Evolutionary conservation across 2,888 invertebrate genomes (phyloP), one percentile per base, ranked within the genome.

Genomic region (Halocaridina rubra): DNA sequence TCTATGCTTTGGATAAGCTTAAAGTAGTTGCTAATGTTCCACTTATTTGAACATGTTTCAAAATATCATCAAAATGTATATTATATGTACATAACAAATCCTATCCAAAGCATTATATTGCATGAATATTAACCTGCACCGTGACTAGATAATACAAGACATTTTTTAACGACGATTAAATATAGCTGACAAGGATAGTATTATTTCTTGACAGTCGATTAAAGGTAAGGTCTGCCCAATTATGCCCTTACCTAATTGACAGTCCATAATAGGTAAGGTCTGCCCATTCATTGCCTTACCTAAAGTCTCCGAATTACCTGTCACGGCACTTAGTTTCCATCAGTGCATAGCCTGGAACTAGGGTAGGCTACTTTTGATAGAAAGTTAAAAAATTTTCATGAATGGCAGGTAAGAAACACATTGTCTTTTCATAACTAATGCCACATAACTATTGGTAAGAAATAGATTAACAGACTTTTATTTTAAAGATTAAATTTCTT

Each of bases 21-120:
- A n/a, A 53, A n/a, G 19, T 53, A 16, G 19, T n/a, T 53, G 19
- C 53, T 53, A 53, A 53, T 53, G 53, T 53, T 53, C 16, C 19
- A n/a, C 53, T n/a, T n/a, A n/a, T n/a, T n/a, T n/a, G n/a, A n/a
- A n/a, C n/a, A n/a, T n/a, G n/a, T n/a, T n/a, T n/a, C n/a, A n/a
- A n/a, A n/a, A 53, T 53, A 53, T 53, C 53, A n/a, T 53, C 53
- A 53, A 53, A 53, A 53, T 53, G 53, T 53, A 53, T 53, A 19
- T 19, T 53, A 16, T 53, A 59, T 61, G 32, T 13, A 32, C 69
- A 16, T 22, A 57, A 61, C 30, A 22, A 30, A 72, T 59, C 59
- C 82, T 71, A 84, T 84, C 82, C 82, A 84, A 84, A 84, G 77
- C 82, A 84, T 61, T 39, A 59, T 77, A 33, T 84, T 78, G 72